A percentile compares a stretch with the other conserved stretches of the same genome.
These are phyloP conservation scores for Caenorhabditis wallacei DNA, from an alignment of 2,888 invertebrate species.

Conservation along the genomic window DNA sequence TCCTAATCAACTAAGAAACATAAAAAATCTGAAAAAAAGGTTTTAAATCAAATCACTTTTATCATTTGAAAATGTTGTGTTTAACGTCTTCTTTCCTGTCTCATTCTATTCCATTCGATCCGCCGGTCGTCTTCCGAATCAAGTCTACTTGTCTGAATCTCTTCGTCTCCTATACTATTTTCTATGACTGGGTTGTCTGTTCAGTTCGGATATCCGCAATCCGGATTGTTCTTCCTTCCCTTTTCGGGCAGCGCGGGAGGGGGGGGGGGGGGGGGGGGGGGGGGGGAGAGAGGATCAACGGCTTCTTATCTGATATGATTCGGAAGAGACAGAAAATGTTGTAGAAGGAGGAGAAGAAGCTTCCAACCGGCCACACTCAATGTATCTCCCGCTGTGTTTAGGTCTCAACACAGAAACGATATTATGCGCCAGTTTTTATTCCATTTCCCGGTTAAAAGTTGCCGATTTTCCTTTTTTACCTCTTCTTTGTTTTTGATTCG, in stretches of 20 bases:
- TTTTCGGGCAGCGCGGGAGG: constrained; percentile 43
- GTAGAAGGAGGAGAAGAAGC: constrained; percentile 11
- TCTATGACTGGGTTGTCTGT: background rate
- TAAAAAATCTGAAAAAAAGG: constrained; percentile 18
- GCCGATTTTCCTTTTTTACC: constrained; percentile 3
- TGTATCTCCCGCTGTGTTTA: constrained; percentile 37
- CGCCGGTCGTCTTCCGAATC: constrained; percentile 43
- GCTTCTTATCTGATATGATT: constrained; percentile 67
- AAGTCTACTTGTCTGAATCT: constrained; percentile 15
- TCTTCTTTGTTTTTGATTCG: constrained; percentile 5
- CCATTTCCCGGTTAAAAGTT: constrained; percentile 26
- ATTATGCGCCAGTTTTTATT: constrained; percentile 43
- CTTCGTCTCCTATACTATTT: background rate
- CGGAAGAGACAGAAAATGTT: constrained; percentile 31
- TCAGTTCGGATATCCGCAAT: constrained; percentile 54
- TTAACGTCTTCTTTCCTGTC: constrained; percentile 34
- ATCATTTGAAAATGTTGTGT: constrained; percentile 35
- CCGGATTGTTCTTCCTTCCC: constrained; percentile 56
- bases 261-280: constrained; percentile 32
- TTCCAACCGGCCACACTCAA: constrained; percentile 46
- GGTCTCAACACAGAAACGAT: constrained; percentile 22
- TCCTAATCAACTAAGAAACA: constrained; percentile 22
- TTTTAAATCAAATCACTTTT: constrained; percentile 40
- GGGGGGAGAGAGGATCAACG: constrained; percentile 45
- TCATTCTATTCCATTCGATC: constrained; percentile 20